Evolutionary conservation across 2,113 vertebrate species (phyloP).

Genomic region (Micronisus gabar): DNA sequence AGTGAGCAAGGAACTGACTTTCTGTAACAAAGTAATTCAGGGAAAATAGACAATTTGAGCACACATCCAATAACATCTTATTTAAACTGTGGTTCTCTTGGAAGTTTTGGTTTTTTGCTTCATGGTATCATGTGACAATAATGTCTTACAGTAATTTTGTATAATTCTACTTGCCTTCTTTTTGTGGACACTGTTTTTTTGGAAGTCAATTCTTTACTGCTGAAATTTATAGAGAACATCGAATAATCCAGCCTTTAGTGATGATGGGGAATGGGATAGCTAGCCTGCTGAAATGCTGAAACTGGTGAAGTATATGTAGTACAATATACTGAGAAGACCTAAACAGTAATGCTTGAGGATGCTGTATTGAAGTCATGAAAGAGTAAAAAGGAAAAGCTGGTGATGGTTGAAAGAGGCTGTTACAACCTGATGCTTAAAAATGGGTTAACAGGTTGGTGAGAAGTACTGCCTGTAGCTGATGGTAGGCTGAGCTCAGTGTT

Average conservation of each 20-base stretch:
- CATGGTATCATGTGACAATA: neutral
- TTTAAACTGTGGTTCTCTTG: neutral
- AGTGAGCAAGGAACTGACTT: neutral
- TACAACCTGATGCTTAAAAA: neutral
- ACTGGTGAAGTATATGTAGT: neutral
- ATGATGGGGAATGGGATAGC: neutral
- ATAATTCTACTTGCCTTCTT: neutral
- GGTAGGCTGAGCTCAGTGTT: neutral
- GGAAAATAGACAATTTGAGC: neutral
- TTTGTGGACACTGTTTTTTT: rapidly evolving
- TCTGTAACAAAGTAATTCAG: neutral
- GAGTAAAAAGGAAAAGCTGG: neutral
- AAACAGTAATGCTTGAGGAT: neutral
- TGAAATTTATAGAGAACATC: neutral
- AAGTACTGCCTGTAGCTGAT: neutral
- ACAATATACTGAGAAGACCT: neutral
- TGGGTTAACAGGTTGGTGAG: neutral
- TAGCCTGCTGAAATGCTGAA: neutral
- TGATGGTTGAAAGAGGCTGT: neutral
- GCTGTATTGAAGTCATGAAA: neutral
- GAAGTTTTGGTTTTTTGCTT: neutral
- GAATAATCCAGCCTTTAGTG: neutral
- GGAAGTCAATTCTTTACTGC: neutral
- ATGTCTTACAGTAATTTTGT: neutral
- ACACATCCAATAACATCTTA: neutral